A percentile compares a stretch with the other conserved stretches of the same genome.
phyloP scores from a whole-genome alignment of 1,140 invertebrate species.

The Wasmannia auropunctata region DNA sequence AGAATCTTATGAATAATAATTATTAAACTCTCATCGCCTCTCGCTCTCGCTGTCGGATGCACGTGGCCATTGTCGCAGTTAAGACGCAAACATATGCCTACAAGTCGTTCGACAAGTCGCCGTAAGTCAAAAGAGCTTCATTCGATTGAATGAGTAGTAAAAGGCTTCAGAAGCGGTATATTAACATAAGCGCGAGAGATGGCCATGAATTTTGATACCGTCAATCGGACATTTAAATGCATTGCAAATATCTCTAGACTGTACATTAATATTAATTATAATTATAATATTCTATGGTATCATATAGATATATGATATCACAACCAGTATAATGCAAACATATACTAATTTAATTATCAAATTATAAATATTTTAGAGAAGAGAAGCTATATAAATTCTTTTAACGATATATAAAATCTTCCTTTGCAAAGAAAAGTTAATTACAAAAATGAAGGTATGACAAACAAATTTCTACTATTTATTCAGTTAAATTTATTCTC shows the following conservation, averaged over 20 bases:
- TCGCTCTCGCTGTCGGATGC: conserved; percentile 35
- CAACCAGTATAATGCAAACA: neutral
- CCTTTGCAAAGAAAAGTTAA: neutral
- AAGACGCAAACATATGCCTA: neutral
- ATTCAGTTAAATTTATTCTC: neutral
- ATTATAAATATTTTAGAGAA: conserved; percentile 19
- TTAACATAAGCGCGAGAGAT: conserved; percentile 27
- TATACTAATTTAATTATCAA: neutral
- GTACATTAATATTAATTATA: neutral
- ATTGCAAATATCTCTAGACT: neutral
- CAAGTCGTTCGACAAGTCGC: conserved; percentile 20
- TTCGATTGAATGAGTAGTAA: conserved; percentile 6
- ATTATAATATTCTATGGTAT: neutral
- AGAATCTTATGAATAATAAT: conserved; percentile 85
- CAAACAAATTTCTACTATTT: neutral
- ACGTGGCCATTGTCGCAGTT: conserved; percentile 20
- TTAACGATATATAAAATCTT: neutral
- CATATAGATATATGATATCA: no score
- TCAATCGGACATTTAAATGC: neutral
- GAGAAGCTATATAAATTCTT: neutral
- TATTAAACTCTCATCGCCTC: conserved; percentile 78
- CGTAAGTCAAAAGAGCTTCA: conserved; percentile 30
- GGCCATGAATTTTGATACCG: conserved; percentile 27
- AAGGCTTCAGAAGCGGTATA: conserved; percentile 51
- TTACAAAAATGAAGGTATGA: neutral